Conservation (phyloP, 2,888 invertebrate species). For the Apamea monoglypha region DNA sequence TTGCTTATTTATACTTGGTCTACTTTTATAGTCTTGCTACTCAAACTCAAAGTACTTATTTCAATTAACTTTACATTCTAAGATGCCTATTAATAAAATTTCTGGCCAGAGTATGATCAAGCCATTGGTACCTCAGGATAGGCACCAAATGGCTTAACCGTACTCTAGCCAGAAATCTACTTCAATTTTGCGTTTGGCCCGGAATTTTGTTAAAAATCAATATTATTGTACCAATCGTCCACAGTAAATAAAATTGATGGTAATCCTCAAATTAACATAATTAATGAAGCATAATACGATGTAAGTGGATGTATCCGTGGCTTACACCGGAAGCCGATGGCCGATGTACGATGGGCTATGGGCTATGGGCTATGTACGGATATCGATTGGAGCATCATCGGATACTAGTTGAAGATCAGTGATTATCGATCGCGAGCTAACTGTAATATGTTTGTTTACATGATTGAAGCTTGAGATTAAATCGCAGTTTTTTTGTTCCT, state of each 20-base stretch:
- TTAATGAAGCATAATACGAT: conserved; percentile 54
- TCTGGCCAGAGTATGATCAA: too few species aligned
- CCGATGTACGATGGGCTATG: background rate
- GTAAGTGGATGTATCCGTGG: conserved; percentile 53
- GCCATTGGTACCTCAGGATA: too few species aligned
- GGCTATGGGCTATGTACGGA: background rate
- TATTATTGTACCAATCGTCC: background rate
- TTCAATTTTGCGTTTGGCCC: too few species aligned
- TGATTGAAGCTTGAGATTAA: conserved; percentile 16
- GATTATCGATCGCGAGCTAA: conserved; percentile 45
- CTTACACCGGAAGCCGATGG: conserved; percentile 40
- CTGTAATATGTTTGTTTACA: conserved; percentile 19
- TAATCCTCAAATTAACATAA: conserved; percentile 52
- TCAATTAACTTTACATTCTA: too few species aligned
- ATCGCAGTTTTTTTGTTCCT: background rate
- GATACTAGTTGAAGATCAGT: conserved; percentile 21
- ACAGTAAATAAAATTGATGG: conserved; percentile 20
- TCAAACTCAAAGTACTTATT: too few species aligned
- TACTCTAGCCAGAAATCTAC: too few species aligned
- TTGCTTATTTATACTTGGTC: too few species aligned
- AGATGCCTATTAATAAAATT: too few species aligned
- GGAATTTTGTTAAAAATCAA: background rate
- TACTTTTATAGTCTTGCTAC: too few species aligned
- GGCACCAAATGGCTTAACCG: too few species aligned
- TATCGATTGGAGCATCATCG: background rate